A percentile compares a stretch with the other conserved stretches of the same genome.
These are phyloP conservation scores for Chloroclysta siterata DNA, from an alignment of 2,888 invertebrate species.

Conservation along the genomic window DNA sequence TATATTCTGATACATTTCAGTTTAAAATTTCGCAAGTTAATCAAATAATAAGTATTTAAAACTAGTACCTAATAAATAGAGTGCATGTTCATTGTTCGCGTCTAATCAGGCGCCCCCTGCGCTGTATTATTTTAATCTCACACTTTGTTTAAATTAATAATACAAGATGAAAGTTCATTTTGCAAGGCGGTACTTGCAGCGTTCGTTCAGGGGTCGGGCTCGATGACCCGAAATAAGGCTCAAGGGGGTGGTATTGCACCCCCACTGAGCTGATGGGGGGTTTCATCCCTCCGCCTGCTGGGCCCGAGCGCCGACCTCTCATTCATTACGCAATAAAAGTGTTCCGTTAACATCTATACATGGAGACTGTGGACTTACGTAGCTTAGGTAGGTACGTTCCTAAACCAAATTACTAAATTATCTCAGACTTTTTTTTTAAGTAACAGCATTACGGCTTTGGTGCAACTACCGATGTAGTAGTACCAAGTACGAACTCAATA, in stretches of 20 bases:
- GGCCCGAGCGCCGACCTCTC: slow-evolving; percentile 78
- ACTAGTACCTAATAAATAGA: slow-evolving; percentile 18
- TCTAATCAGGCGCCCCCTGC: slow-evolving; percentile 43
- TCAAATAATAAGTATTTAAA: not conserved
- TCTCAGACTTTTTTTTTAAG: no score
- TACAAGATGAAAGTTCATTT: slow-evolving; percentile 76
- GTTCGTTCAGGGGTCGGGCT: slow-evolving; percentile 76
- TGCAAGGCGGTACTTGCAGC: slow-evolving; percentile 74
- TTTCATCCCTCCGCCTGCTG: slow-evolving; percentile 47
- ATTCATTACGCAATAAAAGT: slow-evolving; percentile 84
- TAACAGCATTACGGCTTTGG: no score
- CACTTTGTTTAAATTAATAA: slow-evolving; percentile 72
- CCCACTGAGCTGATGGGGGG: slow-evolving; percentile 53
- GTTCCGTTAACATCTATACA: slow-evolving; percentile 66
- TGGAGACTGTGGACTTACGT: slow-evolving; percentile 42
- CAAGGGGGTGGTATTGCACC: slow-evolving; percentile 70
- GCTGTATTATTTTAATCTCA: slow-evolving; percentile 55
- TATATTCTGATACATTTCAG: no score
- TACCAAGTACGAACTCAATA: no score
- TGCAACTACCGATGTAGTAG: no score
- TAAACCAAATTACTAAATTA: slow-evolving; percentile 41
- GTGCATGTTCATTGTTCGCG: slow-evolving; percentile 30
- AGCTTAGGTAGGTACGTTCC: slow-evolving; percentile 18
- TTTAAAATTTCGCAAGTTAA: no score
- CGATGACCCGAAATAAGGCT: slow-evolving; percentile 84